phyloP scores from a whole-genome alignment of 2,888 invertebrate genomes.

The Apocheima hispidaria region DNA sequence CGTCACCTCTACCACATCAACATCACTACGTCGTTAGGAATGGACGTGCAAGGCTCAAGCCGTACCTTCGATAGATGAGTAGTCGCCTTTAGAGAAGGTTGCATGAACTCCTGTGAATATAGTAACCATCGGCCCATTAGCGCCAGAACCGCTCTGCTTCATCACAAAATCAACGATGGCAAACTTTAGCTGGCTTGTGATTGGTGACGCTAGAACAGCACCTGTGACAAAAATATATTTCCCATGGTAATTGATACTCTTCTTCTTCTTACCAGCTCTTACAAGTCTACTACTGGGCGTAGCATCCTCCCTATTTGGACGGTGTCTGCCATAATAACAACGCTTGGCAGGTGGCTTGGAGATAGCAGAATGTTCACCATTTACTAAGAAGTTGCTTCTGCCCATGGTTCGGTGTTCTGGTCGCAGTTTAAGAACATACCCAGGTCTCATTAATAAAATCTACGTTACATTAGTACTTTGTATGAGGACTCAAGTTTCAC shows the following conservation, averaged over 20 bases:
- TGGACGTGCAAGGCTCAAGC: too few relatives aligned
- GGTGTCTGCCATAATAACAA: too few relatives aligned
- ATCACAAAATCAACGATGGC: background rate
- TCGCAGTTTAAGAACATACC: too few relatives aligned
- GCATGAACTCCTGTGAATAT: background rate
- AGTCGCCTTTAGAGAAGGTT: background rate
- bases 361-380: too few relatives aligned
- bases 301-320: too few relatives aligned
- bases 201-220: slow-evolving; percentile 4
- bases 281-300: too few relatives aligned
- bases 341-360: too few relatives aligned
- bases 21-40: too few relatives aligned
- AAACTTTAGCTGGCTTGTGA: background rate
- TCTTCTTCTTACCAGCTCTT: too few relatives aligned
- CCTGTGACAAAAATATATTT: background rate
- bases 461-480: background rate
- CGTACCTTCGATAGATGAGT: slow-evolving; percentile 1
- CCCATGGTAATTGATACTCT: too few relatives aligned
- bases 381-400: too few relatives aligned
- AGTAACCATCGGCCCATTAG: background rate
- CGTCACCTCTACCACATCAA: background rate
- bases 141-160: background rate
- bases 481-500: background rate
- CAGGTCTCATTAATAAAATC: background rate
- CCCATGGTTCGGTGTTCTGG: too few relatives aligned